Base-by-base conservation (phyloP, 1,140 invertebrate species). In the Panulirus ornatus region DNA sequence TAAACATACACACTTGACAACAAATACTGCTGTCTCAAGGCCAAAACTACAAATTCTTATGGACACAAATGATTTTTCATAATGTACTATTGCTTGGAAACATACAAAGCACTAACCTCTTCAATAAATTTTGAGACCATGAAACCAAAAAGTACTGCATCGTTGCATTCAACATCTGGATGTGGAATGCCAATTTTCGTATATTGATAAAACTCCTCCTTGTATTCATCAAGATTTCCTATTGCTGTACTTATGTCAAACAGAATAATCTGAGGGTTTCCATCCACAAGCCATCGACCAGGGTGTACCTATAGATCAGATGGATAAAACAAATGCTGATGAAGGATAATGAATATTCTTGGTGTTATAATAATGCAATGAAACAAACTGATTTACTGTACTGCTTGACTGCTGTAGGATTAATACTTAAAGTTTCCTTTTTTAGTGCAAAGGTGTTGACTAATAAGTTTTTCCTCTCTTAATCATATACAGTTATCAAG, bases 241-340 rank as follows among this genome's bases (percentile, higher is more conserved):
- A 98, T 97, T 1, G 96, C 98, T 6, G 98, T 98, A 5, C 98
- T 98, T 93, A 99, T 98, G 94, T 99, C 99, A 94, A 99, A 99
- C 0, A 99, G 94, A 91, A 99, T 96, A 66, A 99, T 97, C 94
- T 99, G 98, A 0, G 99, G 99, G 95, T 99, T 99, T 30, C 99
- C 99, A 94, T 99, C 99, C 9, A 99, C 99, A 34, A 99, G 94
- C 99, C 99, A 99, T 40, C 98, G 96, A 36, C 99, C 99, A 90
- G 97, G 98, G 93, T 98, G 96, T 19, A 98, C 95, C 92, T 92
- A 9, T 22, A 63, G n/a, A 5, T 30, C n/a, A n/a, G 2, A 5
- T 16, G 16, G 16, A 40, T 16, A 79, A 79, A 73, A 36, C 34
- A n/a, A 14, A 73, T 73, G 8, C 34, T 73, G 22, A 73, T 73